Evolutionary conservation across 2,888 invertebrate genomes (phyloP).

Genomic region (Trypoxylon attenuatum): DNA sequence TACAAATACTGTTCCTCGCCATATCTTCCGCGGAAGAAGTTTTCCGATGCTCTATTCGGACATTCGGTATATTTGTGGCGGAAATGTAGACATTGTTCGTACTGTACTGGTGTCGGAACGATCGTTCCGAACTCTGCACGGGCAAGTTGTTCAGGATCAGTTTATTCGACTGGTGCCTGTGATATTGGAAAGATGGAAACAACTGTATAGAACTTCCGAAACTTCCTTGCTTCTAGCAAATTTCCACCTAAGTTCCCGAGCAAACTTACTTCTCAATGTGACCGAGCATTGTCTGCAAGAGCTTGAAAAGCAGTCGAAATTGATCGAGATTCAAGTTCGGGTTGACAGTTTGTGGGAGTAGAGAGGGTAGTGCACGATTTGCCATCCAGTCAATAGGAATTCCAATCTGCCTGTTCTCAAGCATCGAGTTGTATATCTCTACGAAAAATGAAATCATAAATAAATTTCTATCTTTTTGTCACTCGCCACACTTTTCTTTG

Average conservation of each 20-base stretch:
- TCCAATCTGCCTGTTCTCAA: constrained; percentile 93
- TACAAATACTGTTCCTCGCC: constrained; percentile 89
- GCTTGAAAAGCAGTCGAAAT: constrained; percentile 86
- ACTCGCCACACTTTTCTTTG: not conserved
- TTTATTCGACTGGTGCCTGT: constrained; percentile 87
- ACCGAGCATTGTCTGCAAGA: constrained; percentile 94
- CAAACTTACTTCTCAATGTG: constrained; percentile 82
- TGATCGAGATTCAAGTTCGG: constrained; percentile 89
- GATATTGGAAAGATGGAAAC: constrained; percentile 38
- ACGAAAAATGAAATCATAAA: constrained; percentile 63
- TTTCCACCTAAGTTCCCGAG: not conserved
- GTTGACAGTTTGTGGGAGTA: constrained; percentile 94
- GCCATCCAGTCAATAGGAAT: constrained; percentile 94
- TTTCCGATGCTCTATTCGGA: constrained; percentile 90
- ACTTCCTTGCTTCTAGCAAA: not conserved
- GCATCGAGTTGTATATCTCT: constrained; percentile 95
- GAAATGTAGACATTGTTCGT: constrained; percentile 90
- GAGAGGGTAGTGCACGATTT: constrained; percentile 92
- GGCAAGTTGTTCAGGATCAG: constrained; percentile 89
- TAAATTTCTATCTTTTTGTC: too few relatives aligned
- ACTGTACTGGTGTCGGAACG: constrained; percentile 87
- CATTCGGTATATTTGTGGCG: constrained; percentile 91
- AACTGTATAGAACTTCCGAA: not conserved
- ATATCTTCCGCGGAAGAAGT: constrained; percentile 94
- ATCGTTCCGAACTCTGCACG: constrained; percentile 85